These are phyloP conservation scores for Nebria ingens DNA, from an alignment of 1,140 invertebrate species.

Conservation along the genomic window DNA sequence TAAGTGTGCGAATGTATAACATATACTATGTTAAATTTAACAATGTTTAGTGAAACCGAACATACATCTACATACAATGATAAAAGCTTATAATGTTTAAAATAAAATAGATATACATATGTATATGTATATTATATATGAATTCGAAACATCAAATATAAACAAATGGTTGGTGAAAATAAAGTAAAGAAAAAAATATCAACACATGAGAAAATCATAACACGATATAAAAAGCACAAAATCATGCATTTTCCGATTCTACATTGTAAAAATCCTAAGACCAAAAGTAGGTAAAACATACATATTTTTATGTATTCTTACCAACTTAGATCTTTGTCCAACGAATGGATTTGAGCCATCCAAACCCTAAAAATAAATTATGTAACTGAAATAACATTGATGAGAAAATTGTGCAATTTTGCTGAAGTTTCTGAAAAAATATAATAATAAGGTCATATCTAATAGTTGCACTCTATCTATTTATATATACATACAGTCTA, in stretches of 20 bases:
- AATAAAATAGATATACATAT: too few species aligned
- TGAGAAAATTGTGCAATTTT: slow-evolving; percentile 5
- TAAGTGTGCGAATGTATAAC: too few species aligned
- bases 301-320: slow-evolving; percentile 33
- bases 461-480: slow-evolving; percentile 2
- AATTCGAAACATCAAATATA: too few species aligned
- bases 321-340: slow-evolving; percentile 36
- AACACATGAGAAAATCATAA: slow-evolving; percentile 4
- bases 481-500: slow-evolving; percentile 8
- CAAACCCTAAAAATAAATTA: slow-evolving; percentile 33
- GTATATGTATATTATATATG: too few species aligned
- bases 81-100: too few species aligned
- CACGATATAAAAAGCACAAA: slow-evolving; percentile 7
- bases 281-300: slow-evolving; percentile 27
- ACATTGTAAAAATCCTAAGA: slow-evolving; percentile 7
- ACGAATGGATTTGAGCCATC: slow-evolving; percentile 34
- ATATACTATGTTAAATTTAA: too few species aligned
- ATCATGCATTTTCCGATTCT: background rate
- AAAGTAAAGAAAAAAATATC: too few species aligned
- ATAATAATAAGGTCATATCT: too few species aligned
- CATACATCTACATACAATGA: too few species aligned
- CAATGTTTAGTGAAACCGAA: too few species aligned
- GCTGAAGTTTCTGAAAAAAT: too few species aligned
- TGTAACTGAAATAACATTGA: slow-evolving; percentile 17
- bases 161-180: too few species aligned